A percentile compares a stretch with the other conserved stretches of the same genome.
Conservation (phyloP, 2,113 vertebrate species). For the Antechinus stuartii region DNA sequence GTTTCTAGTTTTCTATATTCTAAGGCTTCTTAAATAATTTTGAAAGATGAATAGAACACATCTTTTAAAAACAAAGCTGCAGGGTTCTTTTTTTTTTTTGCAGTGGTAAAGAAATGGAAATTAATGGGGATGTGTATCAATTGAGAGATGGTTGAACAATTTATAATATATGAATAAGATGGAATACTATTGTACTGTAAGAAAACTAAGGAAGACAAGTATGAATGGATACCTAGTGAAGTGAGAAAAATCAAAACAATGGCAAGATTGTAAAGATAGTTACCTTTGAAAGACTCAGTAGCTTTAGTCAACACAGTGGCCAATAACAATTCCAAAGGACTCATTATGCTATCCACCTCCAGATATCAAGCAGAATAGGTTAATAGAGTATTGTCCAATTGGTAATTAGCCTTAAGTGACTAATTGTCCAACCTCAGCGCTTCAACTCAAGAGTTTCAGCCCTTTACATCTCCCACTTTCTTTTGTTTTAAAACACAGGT, state of each 20-base stretch:
- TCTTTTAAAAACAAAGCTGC: neutral
- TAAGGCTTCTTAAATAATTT: neutral
- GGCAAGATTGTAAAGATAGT: neutral
- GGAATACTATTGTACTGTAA: neutral
- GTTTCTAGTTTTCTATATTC: neutral
- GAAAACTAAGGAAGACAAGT: neutral
- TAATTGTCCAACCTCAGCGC: no score
- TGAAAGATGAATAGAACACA: neutral
- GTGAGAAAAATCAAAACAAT: neutral
- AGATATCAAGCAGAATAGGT: neutral
- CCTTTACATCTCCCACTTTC: no score
- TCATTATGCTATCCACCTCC: neutral
- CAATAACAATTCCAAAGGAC: neutral
- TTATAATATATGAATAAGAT: neutral
- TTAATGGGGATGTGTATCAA: neutral
- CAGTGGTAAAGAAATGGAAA: neutral
- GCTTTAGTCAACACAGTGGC: neutral
- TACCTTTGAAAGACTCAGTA: neutral
- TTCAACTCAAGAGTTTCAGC: no score
- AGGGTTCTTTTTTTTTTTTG: neutral
- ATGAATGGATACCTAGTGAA: neutral
- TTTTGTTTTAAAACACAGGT: no score
- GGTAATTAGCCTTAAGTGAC: no score
- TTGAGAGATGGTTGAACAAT: neutral
- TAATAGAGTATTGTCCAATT: no score